Conservation (phyloP, 2,797 vertebrate species). For the Petrocephalus sullivani region DNA sequence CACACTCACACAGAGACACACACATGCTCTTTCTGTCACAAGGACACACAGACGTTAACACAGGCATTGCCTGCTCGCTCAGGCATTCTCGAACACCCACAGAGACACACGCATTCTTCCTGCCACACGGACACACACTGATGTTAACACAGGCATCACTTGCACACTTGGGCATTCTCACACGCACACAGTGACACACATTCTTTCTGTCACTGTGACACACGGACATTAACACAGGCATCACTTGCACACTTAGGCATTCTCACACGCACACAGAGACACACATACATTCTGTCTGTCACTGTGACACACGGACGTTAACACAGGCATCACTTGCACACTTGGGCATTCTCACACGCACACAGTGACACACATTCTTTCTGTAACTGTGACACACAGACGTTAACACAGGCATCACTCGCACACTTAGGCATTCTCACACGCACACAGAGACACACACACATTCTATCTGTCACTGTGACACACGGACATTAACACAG, state of each 20-base stretch:
- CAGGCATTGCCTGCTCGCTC: background rate
- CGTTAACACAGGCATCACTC: slow-evolving; percentile 34
- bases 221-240: slow-evolving; percentile 37
- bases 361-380: slow-evolving; percentile 39
- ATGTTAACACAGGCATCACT: background rate
- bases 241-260: no score
- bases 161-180: background rate
- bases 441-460: no score
- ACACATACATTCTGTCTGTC: slow-evolving; percentile 50
- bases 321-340: slow-evolving; percentile 26
- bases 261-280: background rate
- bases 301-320: slow-evolving; percentile 30
- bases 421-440: no score
- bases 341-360: no score
- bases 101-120: background rate
- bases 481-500: no score
- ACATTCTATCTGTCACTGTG: no score
- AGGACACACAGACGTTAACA: slow-evolving; percentile 35
- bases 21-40: slow-evolving; percentile 47
- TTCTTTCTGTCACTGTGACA: slow-evolving; percentile 38
- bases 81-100: no score
- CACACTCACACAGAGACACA: slow-evolving; percentile 57
- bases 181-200: slow-evolving; percentile 58
- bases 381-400: slow-evolving; percentile 31
- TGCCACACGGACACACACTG: background rate